Percentiles rank a stretch among this genome's conserved stretches.
Conservation (phyloP, 2,113 vertebrate species). For the Mesembrinibis cayennensis region DNA sequence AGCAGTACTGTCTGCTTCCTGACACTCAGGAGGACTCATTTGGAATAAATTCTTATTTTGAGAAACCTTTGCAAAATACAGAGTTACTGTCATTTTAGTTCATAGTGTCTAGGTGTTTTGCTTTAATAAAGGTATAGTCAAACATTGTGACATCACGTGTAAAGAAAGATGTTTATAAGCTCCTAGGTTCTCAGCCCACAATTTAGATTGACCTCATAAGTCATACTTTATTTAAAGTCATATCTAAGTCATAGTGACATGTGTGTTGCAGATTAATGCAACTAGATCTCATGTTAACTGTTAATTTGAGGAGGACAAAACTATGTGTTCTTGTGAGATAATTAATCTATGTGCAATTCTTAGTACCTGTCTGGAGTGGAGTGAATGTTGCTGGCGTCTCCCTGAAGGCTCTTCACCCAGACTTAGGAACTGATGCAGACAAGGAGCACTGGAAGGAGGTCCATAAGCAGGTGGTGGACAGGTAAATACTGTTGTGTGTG, state of each 20-base stretch:
- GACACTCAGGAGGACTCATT: background rate
- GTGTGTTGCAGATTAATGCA: background rate
- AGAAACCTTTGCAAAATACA: background rate
- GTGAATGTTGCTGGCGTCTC: conserved; percentile 94
- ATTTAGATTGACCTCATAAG: background rate
- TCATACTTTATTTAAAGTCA: background rate
- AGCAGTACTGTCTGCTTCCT: background rate
- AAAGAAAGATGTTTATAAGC: background rate
- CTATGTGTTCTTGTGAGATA: background rate
- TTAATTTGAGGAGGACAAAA: background rate
- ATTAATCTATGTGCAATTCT: background rate
- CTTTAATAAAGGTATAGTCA: background rate
- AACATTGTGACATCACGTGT: rapidly evolving
- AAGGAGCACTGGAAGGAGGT: conserved; percentile 91
- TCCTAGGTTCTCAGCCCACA: background rate
- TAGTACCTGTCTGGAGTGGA: conserved; percentile 97
- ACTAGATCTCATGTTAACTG: background rate
- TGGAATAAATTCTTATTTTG: background rate
- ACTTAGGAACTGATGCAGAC: conserved; percentile 86
- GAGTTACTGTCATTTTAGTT: background rate
- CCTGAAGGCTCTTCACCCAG: conserved; percentile 88
- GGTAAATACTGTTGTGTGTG: conserved; percentile 73
- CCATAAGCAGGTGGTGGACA: conserved; percentile 95
- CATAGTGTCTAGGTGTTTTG: background rate
- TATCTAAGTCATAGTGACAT: background rate